A percentile compares a stretch with the other conserved stretches of the same genome.
Evolutionary conservation across 2,888 invertebrate genomes (phyloP).

Genomic region (Protonemura montana): DNA sequence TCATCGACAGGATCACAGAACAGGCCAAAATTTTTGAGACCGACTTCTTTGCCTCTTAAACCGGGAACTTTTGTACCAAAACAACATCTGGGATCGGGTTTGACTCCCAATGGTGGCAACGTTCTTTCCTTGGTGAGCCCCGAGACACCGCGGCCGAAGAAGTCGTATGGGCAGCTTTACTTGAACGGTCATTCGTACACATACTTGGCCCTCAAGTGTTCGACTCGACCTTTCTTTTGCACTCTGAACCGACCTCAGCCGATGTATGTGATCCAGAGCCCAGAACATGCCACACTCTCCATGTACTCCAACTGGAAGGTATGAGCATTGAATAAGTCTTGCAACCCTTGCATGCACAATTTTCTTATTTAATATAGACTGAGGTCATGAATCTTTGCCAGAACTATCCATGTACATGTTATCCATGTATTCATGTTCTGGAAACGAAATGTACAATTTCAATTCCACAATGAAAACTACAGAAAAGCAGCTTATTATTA

Average conservation of each 20-base stretch:
- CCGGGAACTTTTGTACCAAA: slow-evolving; percentile 85
- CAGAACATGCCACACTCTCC: slow-evolving; percentile 86
- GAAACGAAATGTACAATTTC: no score
- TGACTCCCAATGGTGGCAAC: slow-evolving; percentile 69
- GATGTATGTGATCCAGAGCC: slow-evolving; percentile 78
- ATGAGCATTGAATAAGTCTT: slow-evolving; percentile 41
- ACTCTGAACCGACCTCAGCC: slow-evolving; percentile 94
- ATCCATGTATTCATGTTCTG: no score
- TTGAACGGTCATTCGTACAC: slow-evolving; percentile 92
- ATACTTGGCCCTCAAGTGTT: slow-evolving; percentile 88
- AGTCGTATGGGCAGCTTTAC: slow-evolving; percentile 88
- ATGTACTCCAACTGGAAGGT: slow-evolving; percentile 98
- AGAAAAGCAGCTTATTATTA: no score
- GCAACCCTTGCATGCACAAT: no score
- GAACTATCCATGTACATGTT: no score
- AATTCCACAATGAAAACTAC: no score
- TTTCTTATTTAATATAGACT: no score
- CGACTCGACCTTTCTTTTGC: slow-evolving; percentile 90
- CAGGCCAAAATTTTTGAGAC: slow-evolving; percentile 74
- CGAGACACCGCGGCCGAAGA: slow-evolving; percentile 88
- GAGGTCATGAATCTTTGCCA: no score
- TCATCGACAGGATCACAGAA: neutral
- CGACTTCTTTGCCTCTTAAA: slow-evolving; percentile 82
- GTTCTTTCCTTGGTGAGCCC: slow-evolving; percentile 87
- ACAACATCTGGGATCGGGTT: slow-evolving; percentile 77